Evolutionary conservation across 1,140 invertebrate genomes (phyloP), one percentile per base, ranked within the genome.

Genomic region (Drosophila yakuba): DNA sequence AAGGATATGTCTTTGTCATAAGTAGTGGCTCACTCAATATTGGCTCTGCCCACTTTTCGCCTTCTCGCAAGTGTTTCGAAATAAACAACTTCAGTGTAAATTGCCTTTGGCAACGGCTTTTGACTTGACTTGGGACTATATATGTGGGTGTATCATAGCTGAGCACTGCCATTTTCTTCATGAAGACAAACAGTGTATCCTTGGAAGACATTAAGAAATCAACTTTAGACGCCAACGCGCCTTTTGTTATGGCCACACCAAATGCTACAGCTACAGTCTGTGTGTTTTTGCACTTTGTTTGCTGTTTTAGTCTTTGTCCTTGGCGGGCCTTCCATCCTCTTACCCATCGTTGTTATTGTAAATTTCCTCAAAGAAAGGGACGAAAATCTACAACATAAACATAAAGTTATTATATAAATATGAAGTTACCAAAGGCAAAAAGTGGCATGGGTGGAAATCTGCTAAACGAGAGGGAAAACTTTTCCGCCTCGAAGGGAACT

Each of bases 381-480:
- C 72, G 55, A 78, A 86, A 78, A 86, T 74, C 82, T 82, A 88
- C 83, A 89, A 89, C 80, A 83, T 74, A 88, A 86, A 86, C 83
- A 86, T 88, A 79, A 86, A 86, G 80, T 86, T 86, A 86, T 86
- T 86, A 83, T 83, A 86, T 86, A 86, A 86, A 86, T 86, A 86
- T 83, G 83, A 86, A 88, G 79, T 83, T 83, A 50, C 62, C 78
- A 77, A 68, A 7, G 43, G 47, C 25, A 45, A 43, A 28, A 43
- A 41, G 69, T n/a, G 59, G 17, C 45, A 57, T 45, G 63, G 50
- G 61, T 23, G 50, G 8, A 44, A 50, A 32, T 32, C 32, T 25
- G 60, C 63, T 39, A 60, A 56, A 50, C 38, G 75, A 55, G 68
- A 51, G 17, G 39, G 55, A 63, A 86, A 88, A 81, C 54, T 85